A percentile compares a stretch with the other conserved stretches of the same genome.
These are phyloP conservation scores for Potamilus streckersoni DNA, from an alignment of 1,140 invertebrate species.

Conservation along the genomic window DNA sequence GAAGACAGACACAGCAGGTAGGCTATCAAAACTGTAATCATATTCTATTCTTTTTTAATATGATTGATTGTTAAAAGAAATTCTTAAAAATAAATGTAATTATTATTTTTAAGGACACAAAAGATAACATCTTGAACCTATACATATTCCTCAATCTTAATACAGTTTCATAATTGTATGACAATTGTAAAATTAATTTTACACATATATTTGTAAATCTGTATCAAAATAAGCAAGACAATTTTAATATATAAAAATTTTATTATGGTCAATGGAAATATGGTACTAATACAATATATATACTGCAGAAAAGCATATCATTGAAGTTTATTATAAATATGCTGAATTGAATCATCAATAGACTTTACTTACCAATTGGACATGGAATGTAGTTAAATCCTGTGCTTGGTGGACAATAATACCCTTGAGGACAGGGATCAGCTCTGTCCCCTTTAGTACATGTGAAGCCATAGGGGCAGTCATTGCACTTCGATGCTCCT, in stretches of 20 bases:
- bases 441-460: conserved; percentile 50
- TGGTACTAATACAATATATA: background rate
- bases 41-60: too few relatives aligned
- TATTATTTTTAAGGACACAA: too few relatives aligned
- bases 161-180: too few relatives aligned
- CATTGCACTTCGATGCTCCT: conserved; percentile 50
- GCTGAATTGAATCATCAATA: background rate
- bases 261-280: background rate
- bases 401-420: conserved; percentile 60
- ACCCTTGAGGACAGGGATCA: conserved; percentile 62
- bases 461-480: conserved; percentile 59
- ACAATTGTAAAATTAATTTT: too few relatives aligned
- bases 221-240: background rate
- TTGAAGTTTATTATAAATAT: too few relatives aligned
- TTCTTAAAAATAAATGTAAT: too few relatives aligned
- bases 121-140: too few relatives aligned
- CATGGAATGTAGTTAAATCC: conserved; percentile 48
- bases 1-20: too few relatives aligned
- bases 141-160: too few relatives aligned
- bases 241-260: background rate
- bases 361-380: conserved; percentile 49
- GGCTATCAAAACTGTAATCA: too few relatives aligned
- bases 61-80: too few relatives aligned
- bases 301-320: background rate
- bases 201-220: background rate